A percentile compares a stretch with the other conserved stretches of the same genome.
Evolutionary conservation across 1,140 invertebrate species (phyloP).

Genomic region (Trypoxylus dichotomus): DNA sequence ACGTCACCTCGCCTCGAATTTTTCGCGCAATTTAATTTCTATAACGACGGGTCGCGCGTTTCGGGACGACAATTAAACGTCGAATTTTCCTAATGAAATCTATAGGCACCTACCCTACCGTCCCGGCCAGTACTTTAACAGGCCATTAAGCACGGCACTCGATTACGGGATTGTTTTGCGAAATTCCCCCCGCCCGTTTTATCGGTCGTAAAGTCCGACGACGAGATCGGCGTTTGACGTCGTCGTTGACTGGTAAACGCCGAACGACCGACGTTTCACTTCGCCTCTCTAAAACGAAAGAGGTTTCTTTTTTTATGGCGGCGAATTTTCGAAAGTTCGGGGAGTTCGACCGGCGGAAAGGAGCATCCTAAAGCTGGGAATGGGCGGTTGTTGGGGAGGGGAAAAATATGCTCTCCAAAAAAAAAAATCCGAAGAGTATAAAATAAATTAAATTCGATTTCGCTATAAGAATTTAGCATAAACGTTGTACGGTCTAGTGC

Average conservation of each 20-base stretch:
- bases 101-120: background rate
- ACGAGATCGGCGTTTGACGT: background rate
- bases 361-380: no score
- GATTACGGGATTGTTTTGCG: background rate
- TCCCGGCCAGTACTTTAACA: background rate
- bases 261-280: no score
- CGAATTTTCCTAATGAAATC: slow-evolving; percentile 3
- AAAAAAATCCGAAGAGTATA: no score
- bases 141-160: background rate
- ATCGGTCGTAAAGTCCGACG: background rate
- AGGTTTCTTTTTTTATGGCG: no score
- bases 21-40: slow-evolving; percentile 7
- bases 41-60: background rate
- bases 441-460: no score
- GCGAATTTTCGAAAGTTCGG: no score
- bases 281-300: no score
- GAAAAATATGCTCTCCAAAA: no score
- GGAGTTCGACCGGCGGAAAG: no score
- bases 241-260: background rate
- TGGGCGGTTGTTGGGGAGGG: no score
- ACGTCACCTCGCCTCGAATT: background rate
- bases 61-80: background rate
- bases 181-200: background rate
- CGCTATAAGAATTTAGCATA: no score
- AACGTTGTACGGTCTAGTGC: no score